Conservation (phyloP, 2,797 vertebrate species). For the Alcedo atthis region DNA sequence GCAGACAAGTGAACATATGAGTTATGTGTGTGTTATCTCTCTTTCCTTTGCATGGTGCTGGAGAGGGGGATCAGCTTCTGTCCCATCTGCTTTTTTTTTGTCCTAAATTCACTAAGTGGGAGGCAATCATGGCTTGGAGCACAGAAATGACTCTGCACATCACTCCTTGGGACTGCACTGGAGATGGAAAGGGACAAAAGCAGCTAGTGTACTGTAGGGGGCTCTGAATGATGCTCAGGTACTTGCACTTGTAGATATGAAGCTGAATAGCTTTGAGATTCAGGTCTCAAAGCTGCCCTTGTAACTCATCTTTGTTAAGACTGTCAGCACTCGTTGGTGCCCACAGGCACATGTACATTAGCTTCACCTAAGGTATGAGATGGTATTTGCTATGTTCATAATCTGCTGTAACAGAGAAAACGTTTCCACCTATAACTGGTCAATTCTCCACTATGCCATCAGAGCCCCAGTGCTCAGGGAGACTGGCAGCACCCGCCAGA, state of each 20-base stretch:
- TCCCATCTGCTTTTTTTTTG: neutral
- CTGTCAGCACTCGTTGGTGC: neutral
- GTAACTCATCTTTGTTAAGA: neutral
- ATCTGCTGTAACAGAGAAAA: neutral
- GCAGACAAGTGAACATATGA: neutral
- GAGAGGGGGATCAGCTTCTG: neutral
- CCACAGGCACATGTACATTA: accelerated
- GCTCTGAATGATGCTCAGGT: neutral
- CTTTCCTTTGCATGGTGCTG: neutral
- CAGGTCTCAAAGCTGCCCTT: neutral
- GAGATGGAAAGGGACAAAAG: neutral
- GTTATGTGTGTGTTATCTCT: neutral
- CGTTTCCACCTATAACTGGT: neutral
- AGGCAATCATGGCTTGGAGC: accelerated
- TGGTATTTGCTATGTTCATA: neutral
- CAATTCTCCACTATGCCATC: neutral
- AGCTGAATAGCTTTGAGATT: neutral
- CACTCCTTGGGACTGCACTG: neutral
- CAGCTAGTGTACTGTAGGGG: neutral
- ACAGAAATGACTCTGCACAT: neutral
- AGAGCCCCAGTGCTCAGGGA: accelerated
- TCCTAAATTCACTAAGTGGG: neutral
- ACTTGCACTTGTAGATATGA: neutral
- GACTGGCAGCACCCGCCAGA: neutral
- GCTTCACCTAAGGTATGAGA: neutral